phyloP scores from a whole-genome alignment of 2,888 invertebrate genomes.

The Azorinus chamasolen region DNA sequence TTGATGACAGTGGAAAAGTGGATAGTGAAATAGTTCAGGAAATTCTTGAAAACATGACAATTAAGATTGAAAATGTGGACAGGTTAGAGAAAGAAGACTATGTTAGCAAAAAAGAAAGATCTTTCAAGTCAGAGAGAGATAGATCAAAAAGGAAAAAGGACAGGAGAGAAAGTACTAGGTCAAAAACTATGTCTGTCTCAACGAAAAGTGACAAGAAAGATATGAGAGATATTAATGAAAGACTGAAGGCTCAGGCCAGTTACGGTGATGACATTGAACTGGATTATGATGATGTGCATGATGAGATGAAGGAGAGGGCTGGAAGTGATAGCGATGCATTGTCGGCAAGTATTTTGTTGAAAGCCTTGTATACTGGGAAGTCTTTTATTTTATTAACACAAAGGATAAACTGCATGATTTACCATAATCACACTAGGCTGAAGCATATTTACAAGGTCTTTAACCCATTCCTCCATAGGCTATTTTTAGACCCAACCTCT shows the following conservation, averaged over 20 bases:
- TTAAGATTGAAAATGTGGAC: slow-evolving; percentile 43
- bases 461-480: too few species aligned
- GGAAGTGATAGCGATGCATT: slow-evolving; percentile 64
- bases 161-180: slow-evolving; percentile 33
- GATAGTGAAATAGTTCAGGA: slow-evolving; percentile 50
- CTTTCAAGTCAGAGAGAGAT: slow-evolving; percentile 16
- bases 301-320: slow-evolving; percentile 70
- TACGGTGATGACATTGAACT: slow-evolving; percentile 85
- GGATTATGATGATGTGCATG: slow-evolving; percentile 85
- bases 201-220: slow-evolving; percentile 21
- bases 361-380: too few species aligned
- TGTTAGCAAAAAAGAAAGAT: slow-evolving; percentile 5
- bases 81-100: slow-evolving; percentile 5
- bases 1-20: slow-evolving; percentile 49
- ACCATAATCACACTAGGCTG: too few species aligned
- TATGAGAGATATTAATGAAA: slow-evolving; percentile 65
- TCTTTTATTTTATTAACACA: too few species aligned
- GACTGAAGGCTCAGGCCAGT: slow-evolving; percentile 66
- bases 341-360: slow-evolving; percentile 47
- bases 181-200: slow-evolving; percentile 19
- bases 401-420: too few species aligned
- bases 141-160: slow-evolving; percentile 21
- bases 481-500: too few species aligned
- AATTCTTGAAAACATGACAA: slow-evolving; percentile 53
- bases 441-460: too few species aligned